Conservation (phyloP, 1,140 invertebrate species). For the Contarinia nasturtii region DNA sequence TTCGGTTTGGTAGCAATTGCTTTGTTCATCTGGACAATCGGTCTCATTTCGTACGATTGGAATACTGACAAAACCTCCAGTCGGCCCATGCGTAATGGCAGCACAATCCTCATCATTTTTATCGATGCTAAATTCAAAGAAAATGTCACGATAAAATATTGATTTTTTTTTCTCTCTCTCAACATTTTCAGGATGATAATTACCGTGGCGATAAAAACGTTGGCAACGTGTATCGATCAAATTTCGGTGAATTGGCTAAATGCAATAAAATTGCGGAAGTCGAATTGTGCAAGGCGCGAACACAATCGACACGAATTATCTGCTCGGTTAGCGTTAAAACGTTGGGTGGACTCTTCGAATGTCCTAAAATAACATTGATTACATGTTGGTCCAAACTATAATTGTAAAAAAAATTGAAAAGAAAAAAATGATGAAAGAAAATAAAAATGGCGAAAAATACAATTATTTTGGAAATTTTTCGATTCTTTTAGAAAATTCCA, state of each 20-base stretch:
- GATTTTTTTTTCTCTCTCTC: neutral
- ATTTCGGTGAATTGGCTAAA: slow-evolving; percentile 26
- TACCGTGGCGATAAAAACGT: neutral
- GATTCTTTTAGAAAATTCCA: no score
- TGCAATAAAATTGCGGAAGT: slow-evolving; percentile 33
- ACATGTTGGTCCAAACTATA: slow-evolving; percentile 35
- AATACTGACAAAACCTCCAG: no score
- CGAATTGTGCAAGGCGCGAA: slow-evolving; percentile 25
- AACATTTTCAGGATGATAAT: neutral
- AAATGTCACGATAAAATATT: neutral
- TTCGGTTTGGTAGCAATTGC: neutral
- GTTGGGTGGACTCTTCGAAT: slow-evolving; percentile 29
- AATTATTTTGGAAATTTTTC: no score
- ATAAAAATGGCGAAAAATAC: no score
- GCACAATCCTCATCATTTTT: no score
- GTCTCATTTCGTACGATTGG: no score
- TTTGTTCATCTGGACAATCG: no score
- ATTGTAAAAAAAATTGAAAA: slow-evolving; percentile 5
- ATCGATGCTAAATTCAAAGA: no score
- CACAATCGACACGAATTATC: slow-evolving; percentile 31
- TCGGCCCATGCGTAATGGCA: no score
- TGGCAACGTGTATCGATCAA: neutral
- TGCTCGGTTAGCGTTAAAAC: slow-evolving; percentile 47
- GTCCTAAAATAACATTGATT: slow-evolving; percentile 43
- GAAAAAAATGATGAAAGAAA: neutral